Conservation (phyloP, 2,888 invertebrate species). For the Eupithecia tripunctaria region DNA sequence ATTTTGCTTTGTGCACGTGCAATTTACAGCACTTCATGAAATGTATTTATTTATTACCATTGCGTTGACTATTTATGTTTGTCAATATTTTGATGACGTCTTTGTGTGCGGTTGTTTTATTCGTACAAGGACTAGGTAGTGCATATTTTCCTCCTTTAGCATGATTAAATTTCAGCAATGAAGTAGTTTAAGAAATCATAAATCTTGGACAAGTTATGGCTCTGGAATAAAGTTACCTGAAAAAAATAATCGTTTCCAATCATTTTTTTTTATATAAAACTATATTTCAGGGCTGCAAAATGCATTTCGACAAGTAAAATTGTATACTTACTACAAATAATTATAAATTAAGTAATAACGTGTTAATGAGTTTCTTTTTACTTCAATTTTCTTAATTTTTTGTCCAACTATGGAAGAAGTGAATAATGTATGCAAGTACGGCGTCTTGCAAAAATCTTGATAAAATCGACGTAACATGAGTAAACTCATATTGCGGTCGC, state of each 20-base stretch:
- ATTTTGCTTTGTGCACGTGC: constrained; percentile 60
- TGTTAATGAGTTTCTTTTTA: too few species aligned
- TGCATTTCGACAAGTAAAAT: too few species aligned
- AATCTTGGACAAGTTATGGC: neutral
- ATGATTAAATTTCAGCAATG: neutral
- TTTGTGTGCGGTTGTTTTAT: constrained; percentile 33
- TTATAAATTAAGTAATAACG: too few species aligned
- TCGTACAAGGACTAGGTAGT: neutral
- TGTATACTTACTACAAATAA: too few species aligned
- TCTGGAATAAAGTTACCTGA: neutral
- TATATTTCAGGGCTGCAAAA: too few species aligned
- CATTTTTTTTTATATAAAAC: too few species aligned
- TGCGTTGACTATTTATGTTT: constrained; percentile 44
- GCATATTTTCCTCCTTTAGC: neutral
- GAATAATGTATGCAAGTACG: neutral
- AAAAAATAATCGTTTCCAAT: neutral
- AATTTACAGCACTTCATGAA: constrained; percentile 56
- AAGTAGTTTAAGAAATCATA: neutral
- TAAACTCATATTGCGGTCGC: constrained; percentile 23
- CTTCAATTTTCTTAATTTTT: too few species aligned
- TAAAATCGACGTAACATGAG: constrained; percentile 27
- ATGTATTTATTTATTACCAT: constrained; percentile 45
- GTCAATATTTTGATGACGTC: constrained; percentile 40
- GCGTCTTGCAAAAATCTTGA: constrained; percentile 33
- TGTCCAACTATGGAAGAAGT: too few species aligned